A percentile compares a stretch with the other conserved stretches of the same genome.
phyloP scores from a whole-genome alignment of 2,113 vertebrate genomes.

The Notarius lentiginosus region DNA sequence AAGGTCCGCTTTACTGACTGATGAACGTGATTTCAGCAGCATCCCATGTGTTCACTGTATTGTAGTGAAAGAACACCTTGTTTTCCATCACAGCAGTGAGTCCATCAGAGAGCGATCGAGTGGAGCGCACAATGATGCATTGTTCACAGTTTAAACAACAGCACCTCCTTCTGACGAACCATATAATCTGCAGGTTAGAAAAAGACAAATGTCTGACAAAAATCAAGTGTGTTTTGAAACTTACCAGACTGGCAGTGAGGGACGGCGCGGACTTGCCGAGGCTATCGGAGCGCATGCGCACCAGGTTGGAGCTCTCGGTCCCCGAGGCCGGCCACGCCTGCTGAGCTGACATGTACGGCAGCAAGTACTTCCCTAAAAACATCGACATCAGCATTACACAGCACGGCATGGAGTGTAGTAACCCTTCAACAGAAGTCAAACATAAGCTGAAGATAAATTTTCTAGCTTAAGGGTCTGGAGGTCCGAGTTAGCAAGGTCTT shows the following conservation, averaged over 20 bases:
- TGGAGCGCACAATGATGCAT: background rate
- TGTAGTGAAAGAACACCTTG: constrained; percentile 25
- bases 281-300: constrained; percentile 86
- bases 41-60: constrained; percentile 7
- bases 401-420: background rate
- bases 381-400: background rate
- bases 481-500: background rate
- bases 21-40: constrained; percentile 2
- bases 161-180: constrained; percentile 34
- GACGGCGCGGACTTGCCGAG: constrained; percentile 92
- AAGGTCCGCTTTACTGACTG: constrained; percentile 5
- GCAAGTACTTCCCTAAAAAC: constrained; percentile 85
- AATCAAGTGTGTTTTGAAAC: constrained; percentile 56
- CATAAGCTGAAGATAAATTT: background rate
- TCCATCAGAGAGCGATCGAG: constrained; percentile 17
- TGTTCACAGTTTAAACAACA: constrained; percentile 30
- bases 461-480: background rate
- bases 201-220: background rate
- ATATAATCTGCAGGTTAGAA: background rate
- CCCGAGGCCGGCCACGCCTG: constrained; percentile 70
- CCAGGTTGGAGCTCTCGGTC: constrained; percentile 83
- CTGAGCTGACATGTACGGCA: constrained; percentile 73
- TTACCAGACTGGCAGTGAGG: constrained; percentile 85
- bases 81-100: constrained; percentile 11
- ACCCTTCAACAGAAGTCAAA: background rate